Evolutionary conservation across 2,113 vertebrate genomes (phyloP), one percentile per base, ranked within the genome.

Genomic region (Turnix velox): DNA sequence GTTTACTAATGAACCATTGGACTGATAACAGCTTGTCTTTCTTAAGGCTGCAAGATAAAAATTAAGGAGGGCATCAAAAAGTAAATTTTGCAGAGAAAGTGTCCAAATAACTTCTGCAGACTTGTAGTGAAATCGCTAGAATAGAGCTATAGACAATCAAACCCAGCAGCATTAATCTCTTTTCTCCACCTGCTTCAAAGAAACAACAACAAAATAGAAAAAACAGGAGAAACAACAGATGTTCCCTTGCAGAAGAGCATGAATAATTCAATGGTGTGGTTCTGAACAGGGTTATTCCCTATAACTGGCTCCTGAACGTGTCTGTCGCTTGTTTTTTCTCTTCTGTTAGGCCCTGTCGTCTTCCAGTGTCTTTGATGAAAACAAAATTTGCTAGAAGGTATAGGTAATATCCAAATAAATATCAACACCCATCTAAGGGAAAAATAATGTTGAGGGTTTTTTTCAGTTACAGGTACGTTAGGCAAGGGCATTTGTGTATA

Each of bases 61-160:
- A 49, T 20, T 15, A 80, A 63, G 22, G 9, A 78, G 33, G 14
- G 17, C 13, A 31, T 51, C 4, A 77, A 58, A 73, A 77, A 42
- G 12, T 35, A 31, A 30, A 82, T 77, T 87, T 61, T 58, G 35
- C 66, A 71, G 71, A 85, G 91, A 88, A 87, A 73, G 12, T 81
- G 52, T 93, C 88, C 93, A 91, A 93, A 95, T 92, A 96, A 78
- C 17, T 95, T 96, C 92, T 94, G 33, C 71, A 77, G 86, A 63
- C 35, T 78, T 91, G 22, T 48, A 37, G 67, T 61, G 75, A 90
- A 96, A 67, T 74, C 35, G 89, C 14, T 46, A 61, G 51, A 54
- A 54, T 10, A 65, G 40, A 63, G 27, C 72, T 63, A 52, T 42
- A 63, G 33, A 51, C 8, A 57, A 8, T 23, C 46, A 74, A 77